phyloP scores from a whole-genome alignment of 2,888 invertebrate genomes.

The Empis livida region DNA sequence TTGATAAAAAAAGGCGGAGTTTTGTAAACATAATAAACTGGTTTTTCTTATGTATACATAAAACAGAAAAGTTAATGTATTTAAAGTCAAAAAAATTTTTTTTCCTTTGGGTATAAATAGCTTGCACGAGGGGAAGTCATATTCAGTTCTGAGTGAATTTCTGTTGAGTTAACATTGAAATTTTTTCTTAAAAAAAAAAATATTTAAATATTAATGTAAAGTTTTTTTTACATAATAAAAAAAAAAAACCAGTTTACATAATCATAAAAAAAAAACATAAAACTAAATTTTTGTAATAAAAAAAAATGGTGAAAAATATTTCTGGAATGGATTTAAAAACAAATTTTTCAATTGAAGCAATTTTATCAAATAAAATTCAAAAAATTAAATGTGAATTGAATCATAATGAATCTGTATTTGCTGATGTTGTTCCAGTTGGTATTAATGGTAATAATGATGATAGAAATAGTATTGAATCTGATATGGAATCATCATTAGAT shows the following conservation, averaged over 20 bases:
- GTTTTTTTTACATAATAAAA: neutral
- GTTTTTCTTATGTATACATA: neutral
- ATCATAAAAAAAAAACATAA: neutral
- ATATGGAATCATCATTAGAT: slow-evolving; percentile 2
- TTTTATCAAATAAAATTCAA: slow-evolving; percentile 47
- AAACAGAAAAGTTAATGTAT: too few species aligned
- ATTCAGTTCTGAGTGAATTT: slow-evolving; percentile 5
- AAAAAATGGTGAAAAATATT: slow-evolving; percentile 30
- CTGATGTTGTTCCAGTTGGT: slow-evolving; percentile 40
- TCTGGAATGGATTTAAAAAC: slow-evolving; percentile 42
- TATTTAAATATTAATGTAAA: too few species aligned
- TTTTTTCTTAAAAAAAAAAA: neutral
- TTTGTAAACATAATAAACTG: neutral
- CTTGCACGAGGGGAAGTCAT: neutral
- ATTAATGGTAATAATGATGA: slow-evolving; percentile 6
- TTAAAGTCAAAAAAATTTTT: neutral
- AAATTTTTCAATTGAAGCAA: slow-evolving; percentile 69
- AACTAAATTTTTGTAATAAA: neutral
- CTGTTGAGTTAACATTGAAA: neutral
- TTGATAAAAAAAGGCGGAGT: neutral
- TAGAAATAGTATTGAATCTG: slow-evolving; percentile 10
- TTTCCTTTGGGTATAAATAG: slow-evolving; percentile 6
- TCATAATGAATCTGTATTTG: slow-evolving; percentile 50
- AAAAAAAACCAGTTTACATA: neutral
- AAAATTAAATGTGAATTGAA: slow-evolving; percentile 8